Percentiles rank a stretch among this genome's conserved stretches.
Conservation (phyloP, 2,797 vertebrate species). For the Gymnocypris eckloni region DNA sequence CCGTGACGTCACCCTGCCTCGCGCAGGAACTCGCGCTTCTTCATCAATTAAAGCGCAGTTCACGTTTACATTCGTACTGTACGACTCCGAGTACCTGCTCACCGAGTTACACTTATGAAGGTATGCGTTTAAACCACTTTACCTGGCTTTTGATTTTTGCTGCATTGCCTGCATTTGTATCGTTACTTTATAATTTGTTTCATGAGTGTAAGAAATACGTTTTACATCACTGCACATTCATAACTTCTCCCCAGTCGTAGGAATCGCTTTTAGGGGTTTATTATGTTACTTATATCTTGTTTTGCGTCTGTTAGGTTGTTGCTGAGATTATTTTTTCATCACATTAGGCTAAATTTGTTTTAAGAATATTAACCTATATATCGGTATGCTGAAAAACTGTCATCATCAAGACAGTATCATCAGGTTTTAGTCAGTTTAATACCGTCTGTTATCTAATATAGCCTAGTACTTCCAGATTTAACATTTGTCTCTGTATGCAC, state of each 20-base stretch:
- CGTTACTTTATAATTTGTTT: background rate
- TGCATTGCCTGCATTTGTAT: background rate
- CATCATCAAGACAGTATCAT: background rate
- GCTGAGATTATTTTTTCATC: background rate
- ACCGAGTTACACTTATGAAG: conserved; percentile 46
- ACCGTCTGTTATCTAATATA: background rate
- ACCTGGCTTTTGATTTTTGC: background rate
- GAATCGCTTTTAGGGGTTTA: background rate
- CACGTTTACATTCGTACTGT: background rate
- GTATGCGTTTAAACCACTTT: conserved; percentile 13
- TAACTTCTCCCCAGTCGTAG: background rate
- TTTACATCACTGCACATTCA: too few species aligned
- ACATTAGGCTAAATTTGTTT: background rate
- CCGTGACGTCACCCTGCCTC: conserved; percentile 11
- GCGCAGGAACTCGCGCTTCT: background rate
- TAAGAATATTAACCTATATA: background rate
- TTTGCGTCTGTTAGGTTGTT: background rate
- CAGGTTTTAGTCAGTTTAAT: background rate
- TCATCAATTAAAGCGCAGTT: conserved; percentile 13
- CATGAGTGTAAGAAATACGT: background rate
- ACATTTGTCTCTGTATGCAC: background rate
- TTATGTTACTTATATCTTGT: background rate
- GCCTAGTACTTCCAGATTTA: background rate
- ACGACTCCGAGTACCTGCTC: background rate
- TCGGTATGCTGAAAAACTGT: background rate